Evolutionary conservation across 2,113 vertebrate genomes (phyloP).

Genomic region (Crocuta crocuta): DNA sequence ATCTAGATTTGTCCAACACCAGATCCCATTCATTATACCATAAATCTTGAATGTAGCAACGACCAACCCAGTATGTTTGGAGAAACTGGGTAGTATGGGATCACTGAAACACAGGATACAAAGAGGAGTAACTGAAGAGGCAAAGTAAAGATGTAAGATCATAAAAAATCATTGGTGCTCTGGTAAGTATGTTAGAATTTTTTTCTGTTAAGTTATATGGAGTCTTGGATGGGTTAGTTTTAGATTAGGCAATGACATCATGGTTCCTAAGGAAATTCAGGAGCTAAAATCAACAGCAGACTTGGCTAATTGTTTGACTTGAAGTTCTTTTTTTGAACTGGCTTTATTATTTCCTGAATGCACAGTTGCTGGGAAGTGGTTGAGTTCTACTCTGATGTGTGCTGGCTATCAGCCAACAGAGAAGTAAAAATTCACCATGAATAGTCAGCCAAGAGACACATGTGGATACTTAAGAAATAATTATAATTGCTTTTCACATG

Average conservation of each 20-base stretch:
- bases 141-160: neutral
- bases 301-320: constrained; percentile 30
- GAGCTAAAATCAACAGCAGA: constrained; percentile 31
- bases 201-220: neutral
- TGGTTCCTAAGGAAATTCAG: constrained; percentile 50
- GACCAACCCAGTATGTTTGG: neutral
- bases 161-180: neutral
- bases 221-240: neutral
- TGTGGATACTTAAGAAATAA: constrained; percentile 48
- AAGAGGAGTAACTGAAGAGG: neutral
- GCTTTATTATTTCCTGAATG: constrained; percentile 51
- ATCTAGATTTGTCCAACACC: neutral
- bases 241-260: neutral
- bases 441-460: constrained; percentile 38
- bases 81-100: neutral
- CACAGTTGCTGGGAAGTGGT: constrained; percentile 54
- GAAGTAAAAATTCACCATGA: constrained; percentile 38
- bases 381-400: neutral
- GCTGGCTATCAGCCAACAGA: neutral
- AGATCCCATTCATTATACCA: neutral
- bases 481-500: constrained; percentile 18
- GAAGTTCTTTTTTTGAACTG: constrained; percentile 6
- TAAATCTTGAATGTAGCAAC: neutral
- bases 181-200: neutral
- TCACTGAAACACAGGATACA: neutral